Evolutionary conservation across 1,140 invertebrate species (phyloP).

Genomic region (Listronotus bonariensis): DNA sequence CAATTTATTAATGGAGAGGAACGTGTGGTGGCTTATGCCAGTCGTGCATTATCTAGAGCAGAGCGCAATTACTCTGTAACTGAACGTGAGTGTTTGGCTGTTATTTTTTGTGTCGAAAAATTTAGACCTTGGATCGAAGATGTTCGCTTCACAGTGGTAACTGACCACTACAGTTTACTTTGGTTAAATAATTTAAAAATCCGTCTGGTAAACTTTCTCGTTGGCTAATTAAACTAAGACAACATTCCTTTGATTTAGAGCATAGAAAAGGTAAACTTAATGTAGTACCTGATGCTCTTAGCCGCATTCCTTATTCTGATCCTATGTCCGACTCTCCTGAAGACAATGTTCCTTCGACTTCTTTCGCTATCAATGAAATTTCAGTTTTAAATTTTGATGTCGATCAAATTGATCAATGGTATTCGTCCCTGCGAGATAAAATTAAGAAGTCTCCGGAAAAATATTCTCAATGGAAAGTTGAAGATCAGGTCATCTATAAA

Average conservation of each 20-base stretch:
- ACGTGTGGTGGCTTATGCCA: slow-evolving; percentile 42
- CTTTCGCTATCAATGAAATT: not conserved
- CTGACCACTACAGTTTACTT: slow-evolving; percentile 42
- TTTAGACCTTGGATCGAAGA: slow-evolving; percentile 56
- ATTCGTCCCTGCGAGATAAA: slow-evolving; percentile 13
- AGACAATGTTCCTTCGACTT: no score
- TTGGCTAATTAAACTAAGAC: slow-evolving; percentile 24
- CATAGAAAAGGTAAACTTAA: slow-evolving; percentile 24
- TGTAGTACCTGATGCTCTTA: slow-evolving; percentile 26
- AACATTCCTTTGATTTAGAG: slow-evolving; percentile 16
- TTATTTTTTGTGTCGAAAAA: slow-evolving; percentile 56
- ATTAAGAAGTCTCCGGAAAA: slow-evolving; percentile 2
- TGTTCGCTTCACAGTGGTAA: slow-evolving; percentile 56
- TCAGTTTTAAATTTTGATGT: not conserved
- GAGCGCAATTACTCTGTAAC: slow-evolving; percentile 55
- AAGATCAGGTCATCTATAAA: slow-evolving; percentile 31
- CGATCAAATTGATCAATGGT: slow-evolving; percentile 20
- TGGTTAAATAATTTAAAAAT: slow-evolving; percentile 23
- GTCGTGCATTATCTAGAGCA: slow-evolving; percentile 37
- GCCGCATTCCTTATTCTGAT: not conserved
- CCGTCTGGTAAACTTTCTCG: slow-evolving; percentile 10
- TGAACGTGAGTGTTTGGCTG: slow-evolving; percentile 58
- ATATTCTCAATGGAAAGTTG: slow-evolving; percentile 27
- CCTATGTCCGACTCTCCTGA: no score
- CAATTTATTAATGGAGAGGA: slow-evolving; percentile 33